Percentiles rank a stretch among this genome's conserved stretches.
phyloP scores from a whole-genome alignment of 2,113 vertebrate genomes.

The Oncorhynchus mykiss region DNA sequence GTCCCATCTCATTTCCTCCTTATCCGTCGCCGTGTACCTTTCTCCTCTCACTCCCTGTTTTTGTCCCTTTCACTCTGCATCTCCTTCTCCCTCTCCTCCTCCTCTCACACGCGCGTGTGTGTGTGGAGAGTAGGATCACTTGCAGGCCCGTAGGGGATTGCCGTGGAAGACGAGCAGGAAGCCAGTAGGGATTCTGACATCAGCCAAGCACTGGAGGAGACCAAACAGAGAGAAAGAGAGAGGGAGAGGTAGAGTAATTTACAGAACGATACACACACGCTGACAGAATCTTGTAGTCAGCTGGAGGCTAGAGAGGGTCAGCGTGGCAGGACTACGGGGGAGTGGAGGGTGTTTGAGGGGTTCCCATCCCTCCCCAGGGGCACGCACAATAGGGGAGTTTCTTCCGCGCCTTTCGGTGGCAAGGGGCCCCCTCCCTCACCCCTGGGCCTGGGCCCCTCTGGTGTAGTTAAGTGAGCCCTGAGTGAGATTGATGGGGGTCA shows the following conservation, averaged over 20 bases:
- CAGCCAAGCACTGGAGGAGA: too few species aligned
- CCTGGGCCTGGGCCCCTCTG: slow-evolving; percentile 59
- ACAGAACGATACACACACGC: slow-evolving; percentile 9
- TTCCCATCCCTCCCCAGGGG: too few species aligned
- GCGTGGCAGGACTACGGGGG: slow-evolving; percentile 21
- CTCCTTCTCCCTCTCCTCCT: neutral
- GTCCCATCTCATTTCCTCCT: neutral
- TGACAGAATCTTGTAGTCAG: neutral
- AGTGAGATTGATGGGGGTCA: slow-evolving; percentile 79
- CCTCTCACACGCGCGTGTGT: neutral
- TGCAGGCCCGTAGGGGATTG: neutral
- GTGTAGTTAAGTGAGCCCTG: slow-evolving; percentile 72
- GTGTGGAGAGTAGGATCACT: neutral
- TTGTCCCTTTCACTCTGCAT: neutral
- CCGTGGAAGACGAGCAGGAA: too few species aligned
- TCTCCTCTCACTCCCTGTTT: too few species aligned
- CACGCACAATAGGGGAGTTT: slow-evolving; percentile 3
- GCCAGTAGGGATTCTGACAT: too few species aligned
- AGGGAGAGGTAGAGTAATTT: too few species aligned
- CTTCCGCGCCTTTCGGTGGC: slow-evolving; percentile 34
- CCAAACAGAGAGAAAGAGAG: too few species aligned
- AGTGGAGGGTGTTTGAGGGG: neutral
- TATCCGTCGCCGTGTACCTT: neutral
- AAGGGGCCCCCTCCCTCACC: slow-evolving; percentile 29
- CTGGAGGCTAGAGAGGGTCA: neutral